Base-by-base conservation (phyloP, 2,113 vertebrate species). In the Aviceda subcristata region DNA sequence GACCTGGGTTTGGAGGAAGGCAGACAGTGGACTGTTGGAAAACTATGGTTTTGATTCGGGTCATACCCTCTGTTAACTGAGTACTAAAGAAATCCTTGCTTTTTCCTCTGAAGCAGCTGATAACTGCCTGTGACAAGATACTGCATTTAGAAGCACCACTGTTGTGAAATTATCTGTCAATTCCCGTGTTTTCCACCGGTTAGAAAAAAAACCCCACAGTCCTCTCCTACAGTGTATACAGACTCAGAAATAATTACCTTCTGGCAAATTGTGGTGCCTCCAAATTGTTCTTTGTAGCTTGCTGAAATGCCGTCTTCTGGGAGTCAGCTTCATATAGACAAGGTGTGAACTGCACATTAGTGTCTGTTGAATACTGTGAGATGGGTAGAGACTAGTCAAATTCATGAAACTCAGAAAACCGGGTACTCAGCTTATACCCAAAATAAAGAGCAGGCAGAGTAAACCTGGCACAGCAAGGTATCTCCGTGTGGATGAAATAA, bases 381-480 rank as follows among this genome's bases (percentile, higher is more conserved):
- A 64, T 64, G 71, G 26, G 27, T 15, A 68, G 39, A 75, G 48
- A 29, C 51, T 36, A 18, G 22, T 30, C 45, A 91, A n/a, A 80
- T 51, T 91, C 29, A 9, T 76, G 74, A 73, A 87, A 91, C 67
- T 64, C 41, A 14, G 76, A 56, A 67, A 85, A 94, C 57, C 2
- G 10, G 30, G 74, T 69, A 24, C 63, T 86, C 7, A 1, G 11
- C 69, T 83, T 91, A 48, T 80, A 68, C 79, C 55, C 8, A 5
- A 83, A 95, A 89, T 89, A 76, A 96, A 92, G 76, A 88, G 34
- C 83, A 75, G 92, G 43, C 91, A 66, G 88, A 91, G 57, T 81
- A 89, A 89, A 82, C n/a, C 10, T 60, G 73, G 34, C 74, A 6
- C 76, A 94, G 76, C 81, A 78, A 88, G 77, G 76, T 94, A 41